phyloP scores from a whole-genome alignment of 2,888 invertebrate species.

The Cephus spinipes region DNA sequence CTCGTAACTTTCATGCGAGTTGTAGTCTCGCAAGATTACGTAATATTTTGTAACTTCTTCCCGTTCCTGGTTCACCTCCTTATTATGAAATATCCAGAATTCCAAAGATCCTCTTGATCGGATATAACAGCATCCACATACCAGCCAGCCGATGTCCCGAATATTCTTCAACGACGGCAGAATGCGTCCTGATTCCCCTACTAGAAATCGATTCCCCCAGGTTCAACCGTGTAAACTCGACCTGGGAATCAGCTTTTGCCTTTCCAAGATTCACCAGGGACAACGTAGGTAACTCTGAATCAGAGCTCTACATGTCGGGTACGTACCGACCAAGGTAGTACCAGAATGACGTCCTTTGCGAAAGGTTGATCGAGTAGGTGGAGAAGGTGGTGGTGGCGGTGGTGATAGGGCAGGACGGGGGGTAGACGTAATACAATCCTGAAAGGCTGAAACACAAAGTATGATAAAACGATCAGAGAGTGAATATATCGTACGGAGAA shows the following conservation, averaged over 20 bases:
- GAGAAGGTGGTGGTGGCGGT: background rate
- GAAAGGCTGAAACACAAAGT: background rate
- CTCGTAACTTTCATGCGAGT: slow-evolving; percentile 2
- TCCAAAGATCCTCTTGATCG: background rate
- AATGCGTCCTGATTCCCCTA: background rate
- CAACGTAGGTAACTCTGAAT: background rate
- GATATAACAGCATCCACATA: background rate
- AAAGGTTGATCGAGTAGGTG: background rate
- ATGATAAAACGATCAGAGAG: background rate
- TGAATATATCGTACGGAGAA: background rate
- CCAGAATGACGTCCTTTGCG: background rate
- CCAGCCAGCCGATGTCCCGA: background rate
- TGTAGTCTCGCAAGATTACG: too few relatives aligned
- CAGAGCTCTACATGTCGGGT: background rate
- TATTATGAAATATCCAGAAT: background rate
- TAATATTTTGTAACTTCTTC: background rate
- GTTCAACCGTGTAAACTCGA: background rate
- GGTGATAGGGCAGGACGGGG: background rate
- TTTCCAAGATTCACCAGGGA: background rate
- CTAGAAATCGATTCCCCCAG: background rate
- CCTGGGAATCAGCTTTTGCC: background rate
- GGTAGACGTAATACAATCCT: background rate
- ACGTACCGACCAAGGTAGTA: background rate
- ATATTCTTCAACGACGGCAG: background rate
- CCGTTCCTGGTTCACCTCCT: background rate